These are phyloP conservation scores for Glareola pratincola DNA, from an alignment of 2,113 vertebrate species.

Conservation along the genomic window DNA sequence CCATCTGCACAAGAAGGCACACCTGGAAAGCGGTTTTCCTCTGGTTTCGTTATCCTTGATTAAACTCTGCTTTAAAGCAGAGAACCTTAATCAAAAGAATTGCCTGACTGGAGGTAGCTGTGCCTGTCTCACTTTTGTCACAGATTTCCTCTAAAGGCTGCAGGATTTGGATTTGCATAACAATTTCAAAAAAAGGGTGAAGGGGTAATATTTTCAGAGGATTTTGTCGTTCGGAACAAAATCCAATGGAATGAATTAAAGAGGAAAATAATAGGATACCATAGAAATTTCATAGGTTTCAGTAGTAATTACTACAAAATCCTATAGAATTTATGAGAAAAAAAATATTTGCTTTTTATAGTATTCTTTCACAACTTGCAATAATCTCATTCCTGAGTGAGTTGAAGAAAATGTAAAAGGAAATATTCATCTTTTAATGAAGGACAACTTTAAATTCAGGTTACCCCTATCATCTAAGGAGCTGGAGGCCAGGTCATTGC, in stretches of 20 bases:
- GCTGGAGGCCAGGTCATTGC: not conserved
- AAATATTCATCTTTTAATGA: not conserved
- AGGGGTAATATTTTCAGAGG: not conserved
- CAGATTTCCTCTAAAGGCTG: not conserved
- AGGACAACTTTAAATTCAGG: not conserved
- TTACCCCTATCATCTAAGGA: not conserved
- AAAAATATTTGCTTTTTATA: not conserved
- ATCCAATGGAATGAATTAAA: not conserved
- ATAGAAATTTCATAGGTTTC: not conserved
- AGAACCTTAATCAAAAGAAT: constrained; percentile 56
- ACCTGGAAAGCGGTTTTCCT: constrained; percentile 56
- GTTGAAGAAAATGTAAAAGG: not conserved
- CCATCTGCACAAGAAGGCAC: constrained; percentile 59
- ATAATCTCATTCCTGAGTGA: not conserved
- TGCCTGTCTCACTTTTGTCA: not conserved
- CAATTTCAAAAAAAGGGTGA: not conserved
- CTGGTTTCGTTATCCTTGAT: constrained; percentile 57
- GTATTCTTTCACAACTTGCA: not conserved
- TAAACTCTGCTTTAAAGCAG: constrained; percentile 60
- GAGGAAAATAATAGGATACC: not conserved
- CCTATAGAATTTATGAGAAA: not conserved
- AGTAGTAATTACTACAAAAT: not conserved
- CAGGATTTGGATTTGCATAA: constrained; percentile 32
- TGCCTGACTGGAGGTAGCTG: constrained; percentile 13
- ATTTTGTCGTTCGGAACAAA: not conserved